Evolutionary conservation across 2,113 vertebrate genomes (phyloP).

Genomic region (Seriola rivoliana): DNA sequence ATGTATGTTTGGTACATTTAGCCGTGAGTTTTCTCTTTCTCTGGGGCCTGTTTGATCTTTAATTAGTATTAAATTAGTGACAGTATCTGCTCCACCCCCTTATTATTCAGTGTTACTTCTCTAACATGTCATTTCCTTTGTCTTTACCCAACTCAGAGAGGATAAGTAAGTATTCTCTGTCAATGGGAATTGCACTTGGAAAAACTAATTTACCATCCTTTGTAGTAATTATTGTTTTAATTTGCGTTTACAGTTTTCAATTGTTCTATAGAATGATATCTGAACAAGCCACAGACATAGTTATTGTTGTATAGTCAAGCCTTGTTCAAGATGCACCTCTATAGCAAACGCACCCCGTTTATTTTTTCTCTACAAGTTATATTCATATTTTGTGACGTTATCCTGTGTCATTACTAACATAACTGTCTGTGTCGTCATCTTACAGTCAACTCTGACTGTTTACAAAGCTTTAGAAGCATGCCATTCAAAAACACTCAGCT

Average conservation of each 20-base stretch:
- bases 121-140: conserved; percentile 56
- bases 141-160: conserved; percentile 68
- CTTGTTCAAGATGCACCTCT: conserved; percentile 53
- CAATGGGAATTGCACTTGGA: not conserved
- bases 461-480: conserved; percentile 29
- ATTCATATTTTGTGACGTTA: not conserved
- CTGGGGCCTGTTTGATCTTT: not conserved
- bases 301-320: not conserved
- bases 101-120: not conserved
- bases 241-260: not conserved
- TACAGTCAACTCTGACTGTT: not conserved
- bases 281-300: conserved; percentile 31
- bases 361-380: not conserved
- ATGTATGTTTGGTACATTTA: not conserved
- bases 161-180: conserved; percentile 78
- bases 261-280: conserved; percentile 56
- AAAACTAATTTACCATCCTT: conserved; percentile 5
- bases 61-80: not conserved
- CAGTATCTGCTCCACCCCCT: not conserved
- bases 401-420: conserved; percentile 2
- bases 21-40: not conserved
- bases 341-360: conserved; percentile 33
- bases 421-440: not conserved
- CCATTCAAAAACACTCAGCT: conserved; percentile 2
- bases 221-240: not conserved